A percentile compares a stretch with the other conserved stretches of the same genome.
Conservation (phyloP, 2,888 invertebrate genomes). For the Tiliacea citrago region DNA sequence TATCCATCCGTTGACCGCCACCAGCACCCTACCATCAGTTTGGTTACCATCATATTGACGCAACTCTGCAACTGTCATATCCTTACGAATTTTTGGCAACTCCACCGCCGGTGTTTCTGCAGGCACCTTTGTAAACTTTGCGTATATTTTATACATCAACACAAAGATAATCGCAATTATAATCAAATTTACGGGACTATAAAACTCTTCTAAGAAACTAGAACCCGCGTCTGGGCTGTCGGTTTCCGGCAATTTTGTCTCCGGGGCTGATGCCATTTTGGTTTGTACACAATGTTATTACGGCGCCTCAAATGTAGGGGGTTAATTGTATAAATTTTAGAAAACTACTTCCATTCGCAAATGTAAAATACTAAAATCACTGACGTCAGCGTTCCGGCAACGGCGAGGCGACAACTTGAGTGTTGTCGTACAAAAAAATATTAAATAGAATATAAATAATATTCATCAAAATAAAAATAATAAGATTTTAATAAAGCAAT, state of each 20-base stretch:
- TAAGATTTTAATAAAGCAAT: not conserved
- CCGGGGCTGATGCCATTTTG: slow-evolving; percentile 82
- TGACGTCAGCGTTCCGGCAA: slow-evolving; percentile 78
- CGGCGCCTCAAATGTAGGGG: slow-evolving; percentile 57
- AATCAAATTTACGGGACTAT: slow-evolving; percentile 92
- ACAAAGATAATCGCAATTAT: slow-evolving; percentile 91
- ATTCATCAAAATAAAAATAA: not conserved
- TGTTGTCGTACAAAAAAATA: slow-evolving; percentile 40
- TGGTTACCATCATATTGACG: slow-evolving; percentile 96
- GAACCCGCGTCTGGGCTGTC: slow-evolving; percentile 73
- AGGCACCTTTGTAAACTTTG: slow-evolving; percentile 79
- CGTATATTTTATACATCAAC: slow-evolving; percentile 93
- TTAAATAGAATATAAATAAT: no score
- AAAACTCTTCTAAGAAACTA: slow-evolving; percentile 89
- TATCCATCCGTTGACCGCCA: slow-evolving; percentile 98
- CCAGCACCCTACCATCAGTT: slow-evolving; percentile 96
- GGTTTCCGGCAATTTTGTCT: slow-evolving; percentile 75
- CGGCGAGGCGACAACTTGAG: slow-evolving; percentile 61
- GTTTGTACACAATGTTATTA: slow-evolving; percentile 50
- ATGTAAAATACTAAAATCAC: slow-evolving; percentile 76
- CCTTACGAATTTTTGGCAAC: slow-evolving; percentile 95
- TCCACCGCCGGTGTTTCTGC: slow-evolving; percentile 76
- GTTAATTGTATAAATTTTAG: slow-evolving; percentile 74
- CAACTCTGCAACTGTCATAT: slow-evolving; percentile 97
- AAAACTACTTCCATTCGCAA: slow-evolving; percentile 68